Base-by-base conservation (phyloP, 2,888 invertebrate genomes). In the Lasioglossum lativentre region DNA sequence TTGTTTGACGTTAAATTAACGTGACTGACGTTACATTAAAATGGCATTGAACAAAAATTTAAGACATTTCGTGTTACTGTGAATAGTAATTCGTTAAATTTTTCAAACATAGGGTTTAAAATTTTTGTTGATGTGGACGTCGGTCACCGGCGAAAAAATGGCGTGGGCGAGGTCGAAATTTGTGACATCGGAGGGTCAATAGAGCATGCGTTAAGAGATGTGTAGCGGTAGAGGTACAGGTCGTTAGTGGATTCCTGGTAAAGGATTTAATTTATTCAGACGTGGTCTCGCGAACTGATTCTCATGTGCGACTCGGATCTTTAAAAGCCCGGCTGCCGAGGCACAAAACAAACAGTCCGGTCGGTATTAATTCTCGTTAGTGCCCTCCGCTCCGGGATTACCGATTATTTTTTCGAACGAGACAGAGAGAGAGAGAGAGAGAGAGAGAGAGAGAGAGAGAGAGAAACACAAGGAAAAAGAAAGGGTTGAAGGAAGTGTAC, bases 221-320 rank as follows among this genome's bases (percentile, higher is more conserved):
- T 77, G 88, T 87, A 85, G 86, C 79, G 47, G 80, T 76, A 81
- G 78, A 87, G 91, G 88, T 92, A 91, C 90, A 87, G 92, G 89
- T 93, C 92, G 92, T 93, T 93, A 93, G 92, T 91, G 91, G 86
- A 93, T 93, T 93, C 93, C 89, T 90, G 93, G 92, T 93, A 93
- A 23, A 52, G 92, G 90, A 93, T 93, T 93, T 93, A 93, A 93
- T 93, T 93, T 93, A 93, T 93, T 93, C 93, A 89, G 85, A 89
- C 90, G 89, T 89, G 83, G 75, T 75, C 72, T 82, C 86, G 87
- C 82, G 86, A 83, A 86, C 82, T 75, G 88, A 90, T 87, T 87
- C 88, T 68, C 87, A 83, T 88, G 87, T 81, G 85, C 85, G 79
- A 88, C 85, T 80, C 83, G 76, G 87, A 80, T 87, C 82, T 90